Percentiles rank a stretch among this genome's conserved stretches.
phyloP scores from a whole-genome alignment of 2,113 vertebrate genomes.

The Bucco capensis region DNA sequence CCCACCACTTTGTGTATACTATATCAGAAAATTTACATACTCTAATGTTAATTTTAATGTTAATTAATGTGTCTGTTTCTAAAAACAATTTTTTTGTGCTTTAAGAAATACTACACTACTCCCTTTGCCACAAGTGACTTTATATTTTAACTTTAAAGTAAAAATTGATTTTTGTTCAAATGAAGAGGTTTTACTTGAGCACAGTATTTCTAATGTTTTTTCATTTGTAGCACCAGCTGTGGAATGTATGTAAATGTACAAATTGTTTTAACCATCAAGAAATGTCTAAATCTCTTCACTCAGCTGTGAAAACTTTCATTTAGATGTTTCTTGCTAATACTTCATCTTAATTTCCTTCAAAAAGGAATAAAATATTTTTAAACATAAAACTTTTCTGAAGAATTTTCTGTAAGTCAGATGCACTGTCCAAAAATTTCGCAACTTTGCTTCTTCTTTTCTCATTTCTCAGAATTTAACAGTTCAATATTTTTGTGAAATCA shows the following conservation, averaged over 20 bases:
- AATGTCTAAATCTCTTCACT: neutral
- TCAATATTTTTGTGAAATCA: neutral
- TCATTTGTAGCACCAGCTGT: neutral
- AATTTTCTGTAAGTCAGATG: neutral
- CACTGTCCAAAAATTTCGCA: neutral
- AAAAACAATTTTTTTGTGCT: neutral
- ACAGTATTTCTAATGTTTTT: neutral
- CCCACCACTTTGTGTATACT: neutral
- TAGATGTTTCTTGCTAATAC: neutral
- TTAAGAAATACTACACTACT: neutral
- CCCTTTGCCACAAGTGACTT: accelerated
- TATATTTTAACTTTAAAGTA: neutral
- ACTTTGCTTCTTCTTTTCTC: neutral
- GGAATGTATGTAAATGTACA: neutral
- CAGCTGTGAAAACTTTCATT: neutral
- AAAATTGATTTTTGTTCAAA: neutral
- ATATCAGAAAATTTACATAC: neutral
- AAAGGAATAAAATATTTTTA: neutral
- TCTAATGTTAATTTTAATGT: neutral
- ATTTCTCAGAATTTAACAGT: neutral
- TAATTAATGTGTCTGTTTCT: neutral
- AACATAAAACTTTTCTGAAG: neutral
- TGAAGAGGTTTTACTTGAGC: neutral
- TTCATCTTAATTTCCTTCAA: neutral
- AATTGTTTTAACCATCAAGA: neutral